A percentile compares a stretch with the other conserved stretches of the same genome.
Conservation (phyloP, 92 coral and sea anemone genomes). For the Zoanthus gigantus region DNA sequence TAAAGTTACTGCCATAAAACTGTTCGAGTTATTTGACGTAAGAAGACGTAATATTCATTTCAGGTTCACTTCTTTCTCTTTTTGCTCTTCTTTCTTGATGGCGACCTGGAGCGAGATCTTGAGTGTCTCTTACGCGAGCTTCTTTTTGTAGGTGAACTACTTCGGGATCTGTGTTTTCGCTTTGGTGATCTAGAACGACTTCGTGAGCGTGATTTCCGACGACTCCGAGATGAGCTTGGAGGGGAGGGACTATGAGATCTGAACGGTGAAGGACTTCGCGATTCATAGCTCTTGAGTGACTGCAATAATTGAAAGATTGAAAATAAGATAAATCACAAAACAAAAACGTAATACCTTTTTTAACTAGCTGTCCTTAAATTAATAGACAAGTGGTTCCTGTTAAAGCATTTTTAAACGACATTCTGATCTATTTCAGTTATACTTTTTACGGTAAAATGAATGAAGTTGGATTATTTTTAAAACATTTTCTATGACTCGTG, state of each 20-base stretch:
- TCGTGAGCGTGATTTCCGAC: conserved; percentile 84
- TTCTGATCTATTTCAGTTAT: no score
- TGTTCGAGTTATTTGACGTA: background rate
- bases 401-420: no score
- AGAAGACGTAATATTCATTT: background rate
- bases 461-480: no score
- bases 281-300: conserved; percentile 94
- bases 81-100: conserved; percentile 83
- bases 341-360: background rate
- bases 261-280: conserved; percentile 94
- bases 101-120: conserved; percentile 87
- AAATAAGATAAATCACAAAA: background rate
- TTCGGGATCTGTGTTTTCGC: conserved; percentile 83
- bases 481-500: no score
- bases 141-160: conserved; percentile 75
- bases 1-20: background rate
- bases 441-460: no score
- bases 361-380: background rate
- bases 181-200: conserved; percentile 80
- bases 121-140: conserved; percentile 85
- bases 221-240: conserved; percentile 86
- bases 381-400: background rate
- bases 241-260: conserved; percentile 74
- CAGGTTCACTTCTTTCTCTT: conserved; percentile 78
- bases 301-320: conserved; percentile 28